These are phyloP conservation scores for Odontomachus brunneus DNA, from an alignment of 1,140 invertebrate genomes.

Conservation along the genomic window DNA sequence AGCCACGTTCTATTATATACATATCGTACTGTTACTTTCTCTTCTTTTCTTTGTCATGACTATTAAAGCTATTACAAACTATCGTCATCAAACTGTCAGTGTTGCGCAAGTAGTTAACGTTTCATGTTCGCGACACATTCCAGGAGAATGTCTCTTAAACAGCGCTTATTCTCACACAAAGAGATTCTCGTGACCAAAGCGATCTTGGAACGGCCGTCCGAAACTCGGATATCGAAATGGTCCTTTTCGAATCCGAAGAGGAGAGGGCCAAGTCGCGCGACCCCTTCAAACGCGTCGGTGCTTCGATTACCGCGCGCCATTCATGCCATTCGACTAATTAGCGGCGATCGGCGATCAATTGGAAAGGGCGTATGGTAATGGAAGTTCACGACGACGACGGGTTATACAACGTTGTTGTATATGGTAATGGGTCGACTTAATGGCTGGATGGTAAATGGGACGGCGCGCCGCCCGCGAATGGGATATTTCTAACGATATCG, in stretches of 20 bases:
- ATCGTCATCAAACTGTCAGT: too few species aligned
- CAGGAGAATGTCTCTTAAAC: too few species aligned
- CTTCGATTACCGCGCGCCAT: background rate
- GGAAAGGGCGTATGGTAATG: slow-evolving; percentile 53
- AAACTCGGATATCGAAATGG: background rate
- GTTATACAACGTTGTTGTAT: slow-evolving; percentile 54
- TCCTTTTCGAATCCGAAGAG: background rate
- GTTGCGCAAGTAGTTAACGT: too few species aligned
- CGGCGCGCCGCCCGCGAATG: slow-evolving; percentile 28
- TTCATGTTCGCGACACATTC: too few species aligned
- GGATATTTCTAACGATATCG: slow-evolving; percentile 67
- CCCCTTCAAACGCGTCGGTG: background rate
- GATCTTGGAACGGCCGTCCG: too few species aligned
- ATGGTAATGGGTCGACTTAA: slow-evolving; percentile 60
- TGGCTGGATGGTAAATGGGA: slow-evolving; percentile 57
- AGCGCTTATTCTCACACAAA: too few species aligned
- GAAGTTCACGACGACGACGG: slow-evolving; percentile 36
- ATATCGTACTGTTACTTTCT: too few species aligned
- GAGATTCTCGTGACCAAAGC: background rate
- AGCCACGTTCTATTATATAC: too few species aligned
- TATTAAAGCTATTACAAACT: too few species aligned
- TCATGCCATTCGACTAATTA: slow-evolving; percentile 42
- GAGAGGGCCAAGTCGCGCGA: background rate
- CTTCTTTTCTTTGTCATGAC: too few species aligned
- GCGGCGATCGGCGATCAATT: slow-evolving; percentile 49